Conservation (phyloP, 2,113 vertebrate genomes). For the Chinchilla lanigera region DNA sequence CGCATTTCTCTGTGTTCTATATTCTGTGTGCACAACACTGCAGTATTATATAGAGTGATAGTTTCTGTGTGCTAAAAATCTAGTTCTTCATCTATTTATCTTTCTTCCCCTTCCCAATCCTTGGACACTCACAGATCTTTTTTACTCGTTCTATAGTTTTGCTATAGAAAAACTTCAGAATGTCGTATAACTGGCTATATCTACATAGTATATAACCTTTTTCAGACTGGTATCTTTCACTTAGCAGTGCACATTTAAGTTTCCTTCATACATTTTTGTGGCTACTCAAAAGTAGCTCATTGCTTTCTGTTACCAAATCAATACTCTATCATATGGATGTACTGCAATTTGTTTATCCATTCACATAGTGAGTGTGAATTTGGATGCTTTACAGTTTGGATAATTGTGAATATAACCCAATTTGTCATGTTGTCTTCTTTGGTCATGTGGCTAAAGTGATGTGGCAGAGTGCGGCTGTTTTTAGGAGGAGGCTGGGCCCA, state of each 20-base stretch:
- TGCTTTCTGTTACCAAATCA: background rate
- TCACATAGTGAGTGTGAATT: background rate
- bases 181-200: background rate
- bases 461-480: background rate
- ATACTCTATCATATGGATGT: background rate
- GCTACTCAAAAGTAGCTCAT: background rate
- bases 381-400: background rate
- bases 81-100: background rate
- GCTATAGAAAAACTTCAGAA: background rate
- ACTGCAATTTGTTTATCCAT: background rate
- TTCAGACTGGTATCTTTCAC: background rate
- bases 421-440: background rate
- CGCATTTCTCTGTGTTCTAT: background rate
- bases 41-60: background rate
- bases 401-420: background rate
- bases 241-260: background rate
- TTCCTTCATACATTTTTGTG: background rate
- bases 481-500: background rate
- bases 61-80: background rate
- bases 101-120: background rate
- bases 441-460: background rate
- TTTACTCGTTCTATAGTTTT: background rate
- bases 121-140: background rate
- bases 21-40: background rate
- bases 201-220: background rate